Conservation (phyloP, 1,140 invertebrate species). For the Steinernema khuongi region DNA sequence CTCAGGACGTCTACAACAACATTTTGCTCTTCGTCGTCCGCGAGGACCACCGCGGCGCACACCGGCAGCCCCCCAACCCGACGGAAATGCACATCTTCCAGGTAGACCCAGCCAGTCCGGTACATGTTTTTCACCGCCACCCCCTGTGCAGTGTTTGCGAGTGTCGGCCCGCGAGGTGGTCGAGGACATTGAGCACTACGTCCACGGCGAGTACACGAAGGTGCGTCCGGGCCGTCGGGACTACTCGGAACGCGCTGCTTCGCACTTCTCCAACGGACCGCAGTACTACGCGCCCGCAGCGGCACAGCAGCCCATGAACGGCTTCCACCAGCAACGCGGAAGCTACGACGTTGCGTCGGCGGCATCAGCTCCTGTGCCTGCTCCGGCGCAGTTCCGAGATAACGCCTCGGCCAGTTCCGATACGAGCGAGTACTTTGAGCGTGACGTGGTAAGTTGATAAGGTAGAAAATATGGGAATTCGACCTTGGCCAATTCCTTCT, state of each 20-base stretch:
- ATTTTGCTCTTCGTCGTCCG: conserved; percentile 89
- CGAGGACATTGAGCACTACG: conserved; percentile 50
- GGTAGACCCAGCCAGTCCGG: conserved; percentile 47
- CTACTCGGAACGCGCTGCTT: not conserved
- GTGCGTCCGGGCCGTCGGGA: conserved; percentile 44
- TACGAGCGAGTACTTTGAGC: conserved; percentile 36
- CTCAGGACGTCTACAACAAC: conserved; percentile 95
- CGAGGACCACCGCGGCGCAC: conserved; percentile 61
- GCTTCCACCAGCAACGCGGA: not conserved
- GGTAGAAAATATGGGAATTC: too few relatives aligned
- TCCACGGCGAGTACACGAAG: conserved; percentile 47
- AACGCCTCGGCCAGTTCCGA: conserved; percentile 18
- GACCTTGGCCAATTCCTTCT: too few relatives aligned
- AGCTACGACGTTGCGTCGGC: not conserved
- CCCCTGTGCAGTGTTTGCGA: conserved; percentile 50
- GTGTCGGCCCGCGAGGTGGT: conserved; percentile 54
- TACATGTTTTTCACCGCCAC: conserved; percentile 16
- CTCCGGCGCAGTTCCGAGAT: too few relatives aligned
- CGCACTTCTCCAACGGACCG: not conserved
- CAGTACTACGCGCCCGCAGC: not conserved
- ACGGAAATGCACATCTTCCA: conserved; percentile 99
- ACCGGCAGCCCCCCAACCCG: conserved; percentile 61
- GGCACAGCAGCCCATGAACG: not conserved
- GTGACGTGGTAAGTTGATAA: conserved; percentile 30
- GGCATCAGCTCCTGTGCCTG: not conserved